Evolutionary conservation across 2,113 vertebrate genomes (phyloP), one percentile per base, ranked within the genome.

Genomic region (Ginglymostoma cirratum): DNA sequence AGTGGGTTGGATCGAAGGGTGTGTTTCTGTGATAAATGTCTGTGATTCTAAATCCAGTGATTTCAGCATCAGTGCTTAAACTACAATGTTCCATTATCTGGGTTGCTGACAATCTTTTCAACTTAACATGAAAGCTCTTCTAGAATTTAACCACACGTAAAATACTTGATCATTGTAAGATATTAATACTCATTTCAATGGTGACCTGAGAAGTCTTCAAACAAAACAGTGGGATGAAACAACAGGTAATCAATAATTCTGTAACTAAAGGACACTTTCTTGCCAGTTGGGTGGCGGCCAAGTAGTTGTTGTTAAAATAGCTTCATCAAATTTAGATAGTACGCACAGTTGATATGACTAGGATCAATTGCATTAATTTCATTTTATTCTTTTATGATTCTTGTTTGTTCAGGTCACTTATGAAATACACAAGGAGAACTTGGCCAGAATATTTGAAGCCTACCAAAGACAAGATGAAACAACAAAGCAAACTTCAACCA

Each of bases 351-450:
- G 17, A 83, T 42, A 42, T 83, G 38, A 83, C 80, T 19, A 83
- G 12, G 87, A 90, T 90, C 87, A 52, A 6, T 61, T 90, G 52
- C 96, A 96, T 86, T 96, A 0, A 55, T 42, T 85, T 4, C 8
- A 45, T 10, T 85, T 27, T 42, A 52, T 92, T 96, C 30, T 21
- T 94, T 95, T 96, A 30, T 95, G n/a, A 12, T 19, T 19, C 78
- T 23, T 80, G 15, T 97, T 19, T 97, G 96, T 97, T 15, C 96
- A 99, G 99, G 99, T 99, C 85, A 98, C 99, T 96, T 99, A 99
- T 97, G 99, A 99, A 98, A 98, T 98, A 97, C 99, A 99, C 97
- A 99, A 98, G 96, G 98, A 99, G 96, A 98, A 97, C 96, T 97
- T 99, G 96, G 98, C 99, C 87, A 98, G 80, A 96, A 97, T 98